Evolutionary conservation across 2,797 vertebrate genomes (phyloP), one percentile per base, ranked within the genome.

Genomic region (Microcaecilia unicolor): DNA sequence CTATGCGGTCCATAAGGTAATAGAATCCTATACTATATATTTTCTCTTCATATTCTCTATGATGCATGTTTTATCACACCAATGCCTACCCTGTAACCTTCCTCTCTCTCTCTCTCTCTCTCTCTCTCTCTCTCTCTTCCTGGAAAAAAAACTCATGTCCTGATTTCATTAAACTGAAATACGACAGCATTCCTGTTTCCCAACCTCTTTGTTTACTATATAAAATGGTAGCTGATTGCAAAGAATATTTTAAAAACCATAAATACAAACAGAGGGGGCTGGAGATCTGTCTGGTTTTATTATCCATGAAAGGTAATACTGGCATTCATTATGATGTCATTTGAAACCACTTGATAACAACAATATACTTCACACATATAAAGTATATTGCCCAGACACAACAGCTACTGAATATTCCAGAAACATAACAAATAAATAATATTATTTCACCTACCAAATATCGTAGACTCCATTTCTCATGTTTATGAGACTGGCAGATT

Each of bases 221-320:
- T 70, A 70, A 37, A 50, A 32, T 70, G 70, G 68, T 66, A 51
- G 42, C 48, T 53, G 44, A 55, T 72, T 75, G 64, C 72, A 71
- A 83, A 67, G 67, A 64, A 70, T 71, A 75, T 69, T 70, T 68
- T 52, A 58, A 34, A 58, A 34, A 58, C 55, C 49, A 62, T 74
- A 77, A 67, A 71, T 72, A 59, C 37, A 53, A 65, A 52, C 17
- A 11, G 57, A 70, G 30, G 22, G 58, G 34, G 44, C 61, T 55
- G 52, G 57, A 63, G n/a, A n/a, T n/a, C n/a, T n/a, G n/a, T n/a
- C n/a, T n/a, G 46, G 49, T 66, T 58, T 75, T 70, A 73, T 68
- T 62, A 73, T 61, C 61, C 67, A 63, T 41, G 46, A 42, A 61
- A 67, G 71, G 69, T 72, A 67, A 72, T 48, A 61, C 43, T 60